Conservation (phyloP, 2,888 invertebrate genomes). For the Zelleria hepariella region DNA sequence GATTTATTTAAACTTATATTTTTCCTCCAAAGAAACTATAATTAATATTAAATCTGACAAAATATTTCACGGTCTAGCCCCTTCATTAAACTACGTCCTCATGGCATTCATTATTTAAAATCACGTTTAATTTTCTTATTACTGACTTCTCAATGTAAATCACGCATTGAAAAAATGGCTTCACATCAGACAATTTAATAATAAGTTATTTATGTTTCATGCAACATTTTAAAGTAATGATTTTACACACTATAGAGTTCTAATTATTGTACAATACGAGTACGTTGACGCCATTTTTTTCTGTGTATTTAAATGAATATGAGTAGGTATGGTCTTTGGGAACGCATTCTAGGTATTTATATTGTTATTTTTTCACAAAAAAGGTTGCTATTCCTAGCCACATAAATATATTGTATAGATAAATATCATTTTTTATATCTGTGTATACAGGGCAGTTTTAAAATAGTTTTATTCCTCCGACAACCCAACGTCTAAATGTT, state of each 20-base stretch:
- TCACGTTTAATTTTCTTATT: background rate
- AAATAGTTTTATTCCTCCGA: no score
- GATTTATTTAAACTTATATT: constrained; percentile 3
- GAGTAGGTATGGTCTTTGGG: constrained; percentile 23
- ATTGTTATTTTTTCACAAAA: constrained; percentile 51
- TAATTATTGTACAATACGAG: no score
- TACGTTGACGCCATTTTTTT: background rate
- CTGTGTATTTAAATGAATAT: background rate
- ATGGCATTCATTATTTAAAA: constrained; percentile 5
- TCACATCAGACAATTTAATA: no score
- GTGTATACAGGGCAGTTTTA: no score
- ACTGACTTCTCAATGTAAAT: constrained; percentile 31
- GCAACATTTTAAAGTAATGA: background rate
- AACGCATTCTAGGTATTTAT: constrained; percentile 33
- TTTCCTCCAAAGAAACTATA: constrained; percentile 5
- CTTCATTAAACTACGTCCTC: background rate
- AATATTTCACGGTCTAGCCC: background rate
- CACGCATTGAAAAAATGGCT: constrained; percentile 8
- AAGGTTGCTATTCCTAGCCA: constrained; percentile 33
- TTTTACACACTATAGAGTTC: background rate
- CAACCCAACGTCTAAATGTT: no score
- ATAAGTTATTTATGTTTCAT: background rate
- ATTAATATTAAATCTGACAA: background rate
- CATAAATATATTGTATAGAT: constrained; percentile 43
- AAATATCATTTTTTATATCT: constrained; percentile 64